Conservation (phyloP, 2,113 vertebrate species). For the Xiphophorus couchianus region DNA sequence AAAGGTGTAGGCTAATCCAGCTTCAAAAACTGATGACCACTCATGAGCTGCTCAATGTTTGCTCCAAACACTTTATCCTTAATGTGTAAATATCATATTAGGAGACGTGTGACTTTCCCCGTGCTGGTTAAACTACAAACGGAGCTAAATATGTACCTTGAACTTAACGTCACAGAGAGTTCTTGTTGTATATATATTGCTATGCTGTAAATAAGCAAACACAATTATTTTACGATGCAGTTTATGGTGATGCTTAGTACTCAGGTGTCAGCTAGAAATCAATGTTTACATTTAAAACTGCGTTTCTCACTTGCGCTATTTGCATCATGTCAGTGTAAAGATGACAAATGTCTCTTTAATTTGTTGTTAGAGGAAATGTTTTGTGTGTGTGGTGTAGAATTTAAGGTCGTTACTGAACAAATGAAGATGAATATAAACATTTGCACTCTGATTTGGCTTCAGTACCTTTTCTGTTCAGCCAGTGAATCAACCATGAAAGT, state of each 20-base stretch:
- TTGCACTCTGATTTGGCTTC: constrained; percentile 47
- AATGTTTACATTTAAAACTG: constrained; percentile 67
- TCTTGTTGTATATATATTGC: constrained; percentile 35
- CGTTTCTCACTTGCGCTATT: constrained; percentile 35
- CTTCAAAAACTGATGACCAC: neutral
- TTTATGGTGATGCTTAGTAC: constrained; percentile 58
- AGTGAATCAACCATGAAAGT: neutral
- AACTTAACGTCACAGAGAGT: constrained; percentile 30
- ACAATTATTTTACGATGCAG: constrained; percentile 23
- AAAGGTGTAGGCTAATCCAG: neutral
- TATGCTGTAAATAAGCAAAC: constrained; percentile 41
- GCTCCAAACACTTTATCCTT: neutral
- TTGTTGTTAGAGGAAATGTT: constrained; percentile 33
- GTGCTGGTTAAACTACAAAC: constrained; percentile 16
- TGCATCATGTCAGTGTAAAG: constrained; percentile 28
- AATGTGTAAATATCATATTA: neutral
- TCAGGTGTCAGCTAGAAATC: constrained; percentile 69
- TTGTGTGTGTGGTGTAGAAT: constrained; percentile 25
- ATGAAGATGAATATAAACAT: constrained; percentile 56
- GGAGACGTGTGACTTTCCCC: neutral
- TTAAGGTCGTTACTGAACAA: constrained; percentile 42
- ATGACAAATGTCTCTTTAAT: constrained; percentile 25
- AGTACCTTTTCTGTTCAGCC: constrained; percentile 12
- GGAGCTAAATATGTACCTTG: constrained; percentile 53
- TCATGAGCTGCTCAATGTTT: neutral